Evolutionary conservation across 2,797 vertebrate genomes (phyloP).

Genomic region (Poeciliopsis paucimaculata): DNA sequence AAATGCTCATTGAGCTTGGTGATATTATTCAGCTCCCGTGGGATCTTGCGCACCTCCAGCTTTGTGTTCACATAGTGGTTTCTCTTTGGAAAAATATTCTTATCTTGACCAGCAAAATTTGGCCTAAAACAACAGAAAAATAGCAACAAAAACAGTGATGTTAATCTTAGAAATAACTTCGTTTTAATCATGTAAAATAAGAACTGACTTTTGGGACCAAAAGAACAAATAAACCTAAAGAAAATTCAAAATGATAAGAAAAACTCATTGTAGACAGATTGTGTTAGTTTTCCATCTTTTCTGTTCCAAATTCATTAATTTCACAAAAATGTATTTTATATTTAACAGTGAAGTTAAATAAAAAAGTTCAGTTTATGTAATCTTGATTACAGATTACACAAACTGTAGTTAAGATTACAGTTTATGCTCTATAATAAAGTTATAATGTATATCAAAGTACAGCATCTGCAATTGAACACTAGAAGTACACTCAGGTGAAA

Average conservation of each 20-base stretch:
- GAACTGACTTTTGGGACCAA: not conserved
- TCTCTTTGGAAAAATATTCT: slow-evolving; percentile 89
- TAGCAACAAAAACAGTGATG: not conserved
- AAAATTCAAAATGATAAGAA: not conserved
- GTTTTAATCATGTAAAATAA: not conserved
- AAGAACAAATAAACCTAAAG: slow-evolving; percentile 3
- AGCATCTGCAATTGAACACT: not conserved
- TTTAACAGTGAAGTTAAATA: no score
- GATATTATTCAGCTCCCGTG: slow-evolving; percentile 94
- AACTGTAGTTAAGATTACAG: not conserved
- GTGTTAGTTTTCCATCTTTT: not conserved
- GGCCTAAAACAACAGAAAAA: slow-evolving; percentile 74
- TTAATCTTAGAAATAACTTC: not conserved
- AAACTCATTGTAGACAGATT: not conserved
- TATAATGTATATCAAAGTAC: not conserved
- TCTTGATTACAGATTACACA: no score
- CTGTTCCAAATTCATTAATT: not conserved
- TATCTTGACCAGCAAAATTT: slow-evolving; percentile 91
- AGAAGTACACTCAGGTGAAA: not conserved
- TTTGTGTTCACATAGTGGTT: slow-evolving; percentile 94
- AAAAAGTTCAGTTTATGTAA: no score
- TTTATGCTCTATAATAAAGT: not conserved
- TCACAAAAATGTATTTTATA: not conserved
- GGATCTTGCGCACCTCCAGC: slow-evolving; percentile 95
- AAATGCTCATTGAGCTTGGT: slow-evolving; percentile 97